phyloP scores from a whole-genome alignment of 2,113 vertebrate species.

The Oryzias woworae region DNA sequence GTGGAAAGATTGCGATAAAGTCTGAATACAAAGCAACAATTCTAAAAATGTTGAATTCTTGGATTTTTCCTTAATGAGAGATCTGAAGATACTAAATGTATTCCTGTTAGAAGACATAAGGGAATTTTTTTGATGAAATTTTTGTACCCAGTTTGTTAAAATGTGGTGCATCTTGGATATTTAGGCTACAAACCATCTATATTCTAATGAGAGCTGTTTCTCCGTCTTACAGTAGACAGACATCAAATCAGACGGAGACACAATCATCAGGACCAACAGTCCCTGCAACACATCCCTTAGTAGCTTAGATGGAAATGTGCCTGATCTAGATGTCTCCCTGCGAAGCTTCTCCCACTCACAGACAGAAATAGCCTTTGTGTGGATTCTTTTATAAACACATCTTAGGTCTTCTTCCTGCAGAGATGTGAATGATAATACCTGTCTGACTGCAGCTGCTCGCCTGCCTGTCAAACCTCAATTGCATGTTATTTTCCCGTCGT shows the following conservation, averaged over 20 bases:
- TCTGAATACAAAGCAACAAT: no score
- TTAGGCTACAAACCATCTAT: no score
- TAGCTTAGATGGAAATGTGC: slow-evolving; percentile 57
- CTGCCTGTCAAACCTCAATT: slow-evolving; percentile 18
- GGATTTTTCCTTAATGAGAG: no score
- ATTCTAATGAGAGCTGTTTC: no score
- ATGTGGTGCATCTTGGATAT: no score
- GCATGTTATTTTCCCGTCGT: background rate
- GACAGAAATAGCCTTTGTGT: slow-evolving; percentile 22
- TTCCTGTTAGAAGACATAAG: no score
- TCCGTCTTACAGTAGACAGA: background rate
- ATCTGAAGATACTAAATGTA: no score
- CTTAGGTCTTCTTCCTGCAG: slow-evolving; percentile 1
- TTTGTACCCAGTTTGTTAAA: no score
- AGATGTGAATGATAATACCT: slow-evolving; percentile 49
- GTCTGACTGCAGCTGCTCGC: slow-evolving; percentile 24
- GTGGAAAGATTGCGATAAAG: no score
- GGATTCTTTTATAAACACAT: slow-evolving; percentile 17
- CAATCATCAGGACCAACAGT: background rate
- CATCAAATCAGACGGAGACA: slow-evolving; percentile 57
- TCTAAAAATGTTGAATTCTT: no score
- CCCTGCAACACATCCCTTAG: slow-evolving; percentile 48
- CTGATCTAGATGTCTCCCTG: slow-evolving; percentile 32
- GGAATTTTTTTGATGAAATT: no score
- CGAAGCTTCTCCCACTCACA: slow-evolving; percentile 23